phyloP scores from a whole-genome alignment of 2,797 vertebrate species.

The Varecia variegata region DNA sequence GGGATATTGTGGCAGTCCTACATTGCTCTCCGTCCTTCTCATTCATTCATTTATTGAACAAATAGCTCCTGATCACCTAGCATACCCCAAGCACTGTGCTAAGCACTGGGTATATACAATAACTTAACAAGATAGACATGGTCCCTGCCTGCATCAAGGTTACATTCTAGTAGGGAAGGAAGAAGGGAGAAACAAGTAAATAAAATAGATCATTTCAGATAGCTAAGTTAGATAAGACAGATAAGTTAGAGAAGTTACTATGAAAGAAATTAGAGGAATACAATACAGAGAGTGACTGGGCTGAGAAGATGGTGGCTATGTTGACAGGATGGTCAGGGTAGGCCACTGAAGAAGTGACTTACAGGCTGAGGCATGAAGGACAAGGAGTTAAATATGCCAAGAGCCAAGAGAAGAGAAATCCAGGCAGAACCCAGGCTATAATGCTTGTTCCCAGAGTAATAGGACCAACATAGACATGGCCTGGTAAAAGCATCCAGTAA shows the following conservation, averaged over 20 bases:
- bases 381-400: background rate
- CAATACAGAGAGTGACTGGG: background rate
- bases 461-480: background rate
- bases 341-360: background rate
- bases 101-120: background rate
- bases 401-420: background rate
- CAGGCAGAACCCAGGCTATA: background rate
- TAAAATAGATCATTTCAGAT: conserved; percentile 19
- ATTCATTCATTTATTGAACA: background rate
- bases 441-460: background rate
- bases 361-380: background rate
- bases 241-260: background rate
- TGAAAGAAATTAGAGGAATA: conserved; percentile 1
- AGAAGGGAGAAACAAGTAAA: background rate
- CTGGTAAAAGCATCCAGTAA: background rate
- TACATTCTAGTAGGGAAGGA: background rate
- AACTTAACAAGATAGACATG: background rate
- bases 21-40: background rate
- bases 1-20: background rate
- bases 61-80: background rate
- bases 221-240: background rate
- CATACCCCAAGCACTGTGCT: background rate
- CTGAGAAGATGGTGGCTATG: background rate
- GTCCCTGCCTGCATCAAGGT: background rate
- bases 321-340: background rate